phyloP scores from a whole-genome alignment of 2,113 vertebrate species.

The Uria aalge region DNA sequence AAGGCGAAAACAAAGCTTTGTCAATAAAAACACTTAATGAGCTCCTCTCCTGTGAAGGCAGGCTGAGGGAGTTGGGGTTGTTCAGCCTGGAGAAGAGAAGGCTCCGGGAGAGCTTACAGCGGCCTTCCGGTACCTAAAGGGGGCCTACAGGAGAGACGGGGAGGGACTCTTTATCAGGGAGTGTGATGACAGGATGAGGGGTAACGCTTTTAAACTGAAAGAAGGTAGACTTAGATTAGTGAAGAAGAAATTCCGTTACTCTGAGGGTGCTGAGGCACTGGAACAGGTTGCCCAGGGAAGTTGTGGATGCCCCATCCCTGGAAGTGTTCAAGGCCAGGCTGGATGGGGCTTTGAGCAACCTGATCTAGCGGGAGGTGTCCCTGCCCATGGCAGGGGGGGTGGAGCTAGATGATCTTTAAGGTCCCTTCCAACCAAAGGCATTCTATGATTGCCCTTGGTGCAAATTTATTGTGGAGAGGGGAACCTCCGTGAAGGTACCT shows the following conservation, averaged over 20 bases:
- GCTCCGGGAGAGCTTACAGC: not conserved
- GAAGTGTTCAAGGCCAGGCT: not conserved
- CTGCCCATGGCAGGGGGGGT: not conserved
- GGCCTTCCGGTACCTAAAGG: too few relatives aligned
- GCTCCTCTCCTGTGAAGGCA: too few relatives aligned
- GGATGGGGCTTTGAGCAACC: not conserved
- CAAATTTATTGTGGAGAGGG: not conserved
- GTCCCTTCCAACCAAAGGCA: not conserved
- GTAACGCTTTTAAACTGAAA: not conserved
- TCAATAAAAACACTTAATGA: accelerated
- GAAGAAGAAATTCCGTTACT: not conserved
- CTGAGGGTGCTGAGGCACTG: not conserved
- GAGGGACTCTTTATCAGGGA: not conserved
- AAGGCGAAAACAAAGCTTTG: accelerated
- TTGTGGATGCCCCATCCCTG: not conserved
- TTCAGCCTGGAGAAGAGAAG: not conserved
- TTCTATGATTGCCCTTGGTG: not conserved
- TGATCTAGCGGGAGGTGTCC: not conserved
- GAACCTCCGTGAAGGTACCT: too few relatives aligned
- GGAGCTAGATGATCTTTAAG: not conserved
- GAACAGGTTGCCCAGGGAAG: not conserved
- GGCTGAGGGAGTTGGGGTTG: not conserved
- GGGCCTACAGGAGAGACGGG: too few relatives aligned
- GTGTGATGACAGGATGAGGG: too few relatives aligned
- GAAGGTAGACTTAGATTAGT: not conserved